Evolutionary conservation across 2,113 vertebrate species (phyloP).

Genomic region (Tachycineta bicolor): DNA sequence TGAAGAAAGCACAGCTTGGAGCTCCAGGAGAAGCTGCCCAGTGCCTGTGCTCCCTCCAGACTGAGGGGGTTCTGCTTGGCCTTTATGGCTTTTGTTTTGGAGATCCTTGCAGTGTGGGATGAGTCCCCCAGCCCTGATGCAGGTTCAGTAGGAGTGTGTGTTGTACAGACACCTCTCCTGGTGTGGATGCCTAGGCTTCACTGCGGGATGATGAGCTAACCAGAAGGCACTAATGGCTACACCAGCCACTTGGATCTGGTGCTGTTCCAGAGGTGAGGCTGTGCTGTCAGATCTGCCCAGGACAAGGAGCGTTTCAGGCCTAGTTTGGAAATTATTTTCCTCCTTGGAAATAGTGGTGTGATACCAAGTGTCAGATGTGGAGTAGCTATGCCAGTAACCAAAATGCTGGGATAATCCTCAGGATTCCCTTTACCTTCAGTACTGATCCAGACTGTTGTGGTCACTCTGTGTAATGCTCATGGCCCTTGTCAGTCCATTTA

Average conservation of each 20-base stretch:
- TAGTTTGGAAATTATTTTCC: background rate
- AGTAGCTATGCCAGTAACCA: background rate
- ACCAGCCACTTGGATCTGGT: background rate
- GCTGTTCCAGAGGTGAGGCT: background rate
- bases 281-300: background rate
- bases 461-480: background rate
- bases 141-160: background rate
- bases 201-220: constrained; percentile 6
- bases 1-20: background rate
- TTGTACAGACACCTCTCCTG: background rate
- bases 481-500: background rate
- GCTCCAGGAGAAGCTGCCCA: background rate
- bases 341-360: background rate
- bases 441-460: background rate
- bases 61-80: background rate
- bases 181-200: background rate
- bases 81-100: background rate
- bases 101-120: background rate
- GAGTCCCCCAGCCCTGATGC: background rate
- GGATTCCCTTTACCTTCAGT: background rate
- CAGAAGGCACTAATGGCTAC: constrained; percentile 28
- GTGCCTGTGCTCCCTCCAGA: background rate
- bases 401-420: background rate
- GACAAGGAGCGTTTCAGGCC: background rate
- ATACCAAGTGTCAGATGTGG: background rate